Conservation (phyloP, 2,888 invertebrate genomes). For the Noctua pronuba region DNA sequence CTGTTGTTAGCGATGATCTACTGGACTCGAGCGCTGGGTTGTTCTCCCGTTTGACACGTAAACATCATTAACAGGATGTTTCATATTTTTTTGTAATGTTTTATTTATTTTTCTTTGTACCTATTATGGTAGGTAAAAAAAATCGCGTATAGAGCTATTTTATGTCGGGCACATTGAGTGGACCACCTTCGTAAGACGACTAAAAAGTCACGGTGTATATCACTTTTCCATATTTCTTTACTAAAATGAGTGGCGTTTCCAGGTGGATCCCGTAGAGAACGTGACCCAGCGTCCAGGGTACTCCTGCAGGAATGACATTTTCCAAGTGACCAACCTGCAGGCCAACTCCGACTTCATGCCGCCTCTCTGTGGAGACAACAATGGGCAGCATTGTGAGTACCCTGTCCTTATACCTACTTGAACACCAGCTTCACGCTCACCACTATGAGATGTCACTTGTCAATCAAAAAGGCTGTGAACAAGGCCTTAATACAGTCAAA, state of each 20-base stretch:
- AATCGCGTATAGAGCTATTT: too few species aligned
- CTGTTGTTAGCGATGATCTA: too few species aligned
- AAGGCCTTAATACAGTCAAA: background rate
- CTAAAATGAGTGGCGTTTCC: slow-evolving; percentile 14
- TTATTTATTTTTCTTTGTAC: too few species aligned
- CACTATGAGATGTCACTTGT: background rate
- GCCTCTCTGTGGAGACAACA: slow-evolving; percentile 91
- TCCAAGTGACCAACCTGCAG: slow-evolving; percentile 87
- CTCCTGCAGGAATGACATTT: slow-evolving; percentile 88
- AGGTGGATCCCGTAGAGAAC: slow-evolving; percentile 86
- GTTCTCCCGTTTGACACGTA: too few species aligned
- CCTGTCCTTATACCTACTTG: background rate
- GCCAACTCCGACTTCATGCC: slow-evolving; percentile 89
- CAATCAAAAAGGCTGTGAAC: background rate
- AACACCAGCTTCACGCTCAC: background rate
- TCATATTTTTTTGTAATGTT: too few species aligned
- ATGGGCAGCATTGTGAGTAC: slow-evolving; percentile 91
- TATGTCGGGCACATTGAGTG: too few species aligned
- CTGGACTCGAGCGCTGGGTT: too few species aligned
- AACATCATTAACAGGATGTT: too few species aligned
- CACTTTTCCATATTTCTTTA: background rate
- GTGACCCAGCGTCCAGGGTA: slow-evolving; percentile 86
- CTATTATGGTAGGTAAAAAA: too few species aligned
- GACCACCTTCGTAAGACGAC: too few species aligned
- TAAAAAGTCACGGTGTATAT: too few species aligned